Conservation (phyloP, 2,888 invertebrate species). For the Hyposoter didymator region DNA sequence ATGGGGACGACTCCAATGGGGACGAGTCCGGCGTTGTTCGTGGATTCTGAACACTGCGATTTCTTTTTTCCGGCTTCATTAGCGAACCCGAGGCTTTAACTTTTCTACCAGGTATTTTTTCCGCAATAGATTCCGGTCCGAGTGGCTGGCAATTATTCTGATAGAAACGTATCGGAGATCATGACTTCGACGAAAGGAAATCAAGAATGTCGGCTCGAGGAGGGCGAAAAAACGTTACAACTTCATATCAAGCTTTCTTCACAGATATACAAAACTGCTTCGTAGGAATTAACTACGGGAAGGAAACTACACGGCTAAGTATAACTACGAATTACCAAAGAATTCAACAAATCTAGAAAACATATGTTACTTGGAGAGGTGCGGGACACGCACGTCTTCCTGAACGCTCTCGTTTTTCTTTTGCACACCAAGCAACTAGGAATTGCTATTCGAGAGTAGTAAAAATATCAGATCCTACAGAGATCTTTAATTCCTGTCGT, state of each 20-base stretch:
- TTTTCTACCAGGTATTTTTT: not conserved
- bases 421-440: slow-evolving; percentile 26
- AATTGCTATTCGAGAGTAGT: slow-evolving; percentile 32
- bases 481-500: slow-evolving; percentile 11
- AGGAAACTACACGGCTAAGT: slow-evolving; percentile 28
- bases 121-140: not conserved
- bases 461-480: slow-evolving; percentile 4
- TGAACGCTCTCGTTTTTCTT: slow-evolving; percentile 61
- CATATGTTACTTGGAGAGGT: slow-evolving; percentile 50
- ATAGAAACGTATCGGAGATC: not conserved
- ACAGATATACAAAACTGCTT: slow-evolving; percentile 21
- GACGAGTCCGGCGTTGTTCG: too few species aligned
- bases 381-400: slow-evolving; percentile 52
- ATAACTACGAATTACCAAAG: slow-evolving; percentile 56
- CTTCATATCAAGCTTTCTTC: slow-evolving; percentile 10
- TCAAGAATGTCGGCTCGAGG: slow-evolving; percentile 5
- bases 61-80: not conserved
- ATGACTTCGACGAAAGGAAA: not conserved
- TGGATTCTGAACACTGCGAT: not conserved
- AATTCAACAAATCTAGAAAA: slow-evolving; percentile 62
- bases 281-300: slow-evolving; percentile 14
- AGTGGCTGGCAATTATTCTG: not conserved
- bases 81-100: not conserved
- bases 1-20: not conserved
- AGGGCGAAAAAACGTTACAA: not conserved